Evolutionary conservation across 2,797 vertebrate genomes (phyloP), one percentile per base, ranked within the genome.

Genomic region (Menidia menidia): DNA sequence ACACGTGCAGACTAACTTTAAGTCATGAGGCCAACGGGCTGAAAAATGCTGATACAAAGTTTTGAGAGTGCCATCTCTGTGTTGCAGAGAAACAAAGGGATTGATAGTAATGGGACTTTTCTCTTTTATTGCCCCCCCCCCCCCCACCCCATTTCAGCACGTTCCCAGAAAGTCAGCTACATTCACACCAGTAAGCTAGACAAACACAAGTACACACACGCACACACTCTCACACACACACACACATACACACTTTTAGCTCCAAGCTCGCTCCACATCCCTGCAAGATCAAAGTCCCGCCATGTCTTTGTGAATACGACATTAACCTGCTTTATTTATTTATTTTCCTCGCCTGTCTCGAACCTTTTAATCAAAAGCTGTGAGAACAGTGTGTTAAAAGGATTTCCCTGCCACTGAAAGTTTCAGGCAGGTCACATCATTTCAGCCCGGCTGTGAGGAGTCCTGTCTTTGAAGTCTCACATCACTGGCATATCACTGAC

Each of bases 241-340:
- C 47, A 1, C 65, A 47, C 59, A 3, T 53, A 25, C 25, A 25
- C 52, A 33, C 80, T 61, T 82, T 33, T 32, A 1, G 70, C 81
- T 79, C 65, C 50, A n/a, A 77, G 64, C 83, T 35, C 64, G 53
- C 54, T 72, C 73, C 61, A 83, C 66, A 2, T 80, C 67, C 63
- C 75, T 51, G 59, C 62, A 39, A 89, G 83, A 93, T 92, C 87
- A 93, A 92, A 93, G 91, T 69, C 32, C 67, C 64, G 66, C 51
- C 64, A 81, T 65, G 67, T 85, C 82, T 89, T 84, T 89, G 68
- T 73, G 83, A 81, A 84, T 80, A 74, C 67, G 72, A 72, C 79
- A 81, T 84, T 77, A 56, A 75, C 41, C 48, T 25, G 35, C 53
- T 83, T 89, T 85, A 61, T 88, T 83, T 89, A 68, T 90, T 89